Conservation (phyloP, 2,113 vertebrate genomes). For the Leptocoma aspasia region DNA sequence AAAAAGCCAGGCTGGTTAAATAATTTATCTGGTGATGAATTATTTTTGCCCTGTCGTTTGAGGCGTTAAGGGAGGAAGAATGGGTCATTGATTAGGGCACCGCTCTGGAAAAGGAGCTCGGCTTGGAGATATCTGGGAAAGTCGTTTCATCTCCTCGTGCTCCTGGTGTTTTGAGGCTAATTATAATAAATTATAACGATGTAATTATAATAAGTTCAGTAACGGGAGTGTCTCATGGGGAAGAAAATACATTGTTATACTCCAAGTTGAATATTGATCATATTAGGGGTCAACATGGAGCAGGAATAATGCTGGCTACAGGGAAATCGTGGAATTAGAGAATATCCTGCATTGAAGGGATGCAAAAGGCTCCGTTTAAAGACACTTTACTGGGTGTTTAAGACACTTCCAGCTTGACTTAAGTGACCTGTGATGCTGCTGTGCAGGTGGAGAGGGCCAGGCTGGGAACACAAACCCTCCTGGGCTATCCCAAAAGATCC, state of each 20-base stretch:
- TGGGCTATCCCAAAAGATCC: neutral
- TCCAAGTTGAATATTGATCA: neutral
- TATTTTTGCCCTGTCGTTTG: neutral
- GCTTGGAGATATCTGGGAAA: neutral
- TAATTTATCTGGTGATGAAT: neutral
- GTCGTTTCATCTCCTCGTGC: neutral
- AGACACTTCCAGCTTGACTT: neutral
- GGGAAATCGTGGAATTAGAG: neutral
- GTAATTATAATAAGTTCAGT: neutral
- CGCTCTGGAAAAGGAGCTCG: neutral
- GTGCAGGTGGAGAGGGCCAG: neutral
- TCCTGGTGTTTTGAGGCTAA: neutral
- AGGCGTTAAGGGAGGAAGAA: neutral
- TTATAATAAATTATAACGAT: neutral
- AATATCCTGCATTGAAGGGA: neutral
- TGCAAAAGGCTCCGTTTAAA: neutral
- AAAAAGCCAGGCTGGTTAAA: neutral
- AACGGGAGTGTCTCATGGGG: neutral
- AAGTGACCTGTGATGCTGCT: neutral
- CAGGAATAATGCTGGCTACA: neutral
- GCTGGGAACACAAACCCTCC: neutral
- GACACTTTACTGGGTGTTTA: rapidly evolving
- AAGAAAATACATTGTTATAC: rapidly evolving
- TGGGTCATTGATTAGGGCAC: neutral
- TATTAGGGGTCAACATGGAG: rapidly evolving